Percentiles rank a stretch among this genome's conserved stretches.
Conservation (phyloP, 2,113 vertebrate genomes). For the Galbula dea region DNA sequence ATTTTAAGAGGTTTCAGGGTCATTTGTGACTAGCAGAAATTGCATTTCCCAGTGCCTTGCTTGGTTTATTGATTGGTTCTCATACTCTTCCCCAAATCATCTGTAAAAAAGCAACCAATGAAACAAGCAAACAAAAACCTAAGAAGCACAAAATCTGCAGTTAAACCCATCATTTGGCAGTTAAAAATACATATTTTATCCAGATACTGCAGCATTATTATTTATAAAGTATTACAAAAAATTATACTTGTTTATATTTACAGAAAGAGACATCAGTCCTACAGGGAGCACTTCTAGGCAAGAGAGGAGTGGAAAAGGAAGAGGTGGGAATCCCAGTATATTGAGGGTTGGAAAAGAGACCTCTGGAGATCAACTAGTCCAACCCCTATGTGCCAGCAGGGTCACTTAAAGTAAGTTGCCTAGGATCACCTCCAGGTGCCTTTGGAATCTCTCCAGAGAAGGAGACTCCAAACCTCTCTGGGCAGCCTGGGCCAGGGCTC, state of each 20-base stretch:
- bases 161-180: not conserved
- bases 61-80: not conserved
- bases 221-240: not conserved
- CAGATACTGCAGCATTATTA: not conserved
- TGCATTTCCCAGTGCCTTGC: not conserved
- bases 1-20: not conserved
- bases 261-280: not conserved
- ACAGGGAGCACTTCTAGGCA: not conserved
- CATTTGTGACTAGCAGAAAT: not conserved
- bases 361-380: no score
- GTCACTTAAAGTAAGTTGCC: no score
- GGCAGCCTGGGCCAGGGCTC: no score
- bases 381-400: no score
- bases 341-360: no score
- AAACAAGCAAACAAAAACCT: no score
- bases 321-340: no score
- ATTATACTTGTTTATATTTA: constrained; percentile 3
- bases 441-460: no score
- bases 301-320: not conserved
- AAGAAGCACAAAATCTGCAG: not conserved
- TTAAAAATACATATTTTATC: not conserved
- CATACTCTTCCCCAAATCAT: not conserved
- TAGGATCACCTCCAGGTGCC: no score
- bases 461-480: no score
- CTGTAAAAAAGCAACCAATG: not conserved